Base-by-base conservation (phyloP, 2,113 vertebrate species). In the Nerophis lumbriciformis region DNA sequence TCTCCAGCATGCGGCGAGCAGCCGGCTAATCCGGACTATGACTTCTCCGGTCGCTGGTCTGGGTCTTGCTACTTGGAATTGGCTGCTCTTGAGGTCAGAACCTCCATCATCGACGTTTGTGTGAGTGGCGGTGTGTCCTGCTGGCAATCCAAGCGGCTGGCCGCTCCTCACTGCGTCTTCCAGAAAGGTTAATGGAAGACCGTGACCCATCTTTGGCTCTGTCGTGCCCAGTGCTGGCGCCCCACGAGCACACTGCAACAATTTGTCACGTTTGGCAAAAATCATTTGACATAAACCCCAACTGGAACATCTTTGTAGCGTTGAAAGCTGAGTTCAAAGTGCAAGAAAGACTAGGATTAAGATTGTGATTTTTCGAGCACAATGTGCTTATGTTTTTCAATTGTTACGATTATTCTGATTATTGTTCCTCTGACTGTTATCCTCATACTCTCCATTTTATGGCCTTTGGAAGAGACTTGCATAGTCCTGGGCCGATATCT, bases 1-100 rank as follows among this genome's bases (percentile, higher is more conserved):
- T 59, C 58, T 56, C 60, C 69, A 72, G 71, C 75, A 78, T 75
- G 74, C 76, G 83, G 72, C 73, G 65, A 71, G 74, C 79, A 83
- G 74, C 75, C 73, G 72, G 13, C 63, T 77, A 74, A 77, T 81
- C 73, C 61, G 54, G 68, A 72, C 12, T 53, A 63, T 59, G 67
- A 72, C 66, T 68, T 58, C 71, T 61, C 65, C 57, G 61, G 59
- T 73, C 53, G 63, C 76, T 53, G 48, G 71, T 4, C 16, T 7
- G 48, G 58, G 47, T 11, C 39, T 19, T 7, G 59, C 66, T 53
- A 14, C 68, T 61, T 68, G 50, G 69, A 54, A 56, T 53, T 48
- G 36, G 60, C 45, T 47, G 19, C 36, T 28, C 58, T 61, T 4
- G 42, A 66, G 64, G 78, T 82, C 75, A 71, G 54, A 73, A 53